Percentiles rank a stretch among this genome's conserved stretches.
These are phyloP conservation scores for Machimus rusticus DNA, from an alignment of 2,888 invertebrate species.

Conservation along the genomic window DNA sequence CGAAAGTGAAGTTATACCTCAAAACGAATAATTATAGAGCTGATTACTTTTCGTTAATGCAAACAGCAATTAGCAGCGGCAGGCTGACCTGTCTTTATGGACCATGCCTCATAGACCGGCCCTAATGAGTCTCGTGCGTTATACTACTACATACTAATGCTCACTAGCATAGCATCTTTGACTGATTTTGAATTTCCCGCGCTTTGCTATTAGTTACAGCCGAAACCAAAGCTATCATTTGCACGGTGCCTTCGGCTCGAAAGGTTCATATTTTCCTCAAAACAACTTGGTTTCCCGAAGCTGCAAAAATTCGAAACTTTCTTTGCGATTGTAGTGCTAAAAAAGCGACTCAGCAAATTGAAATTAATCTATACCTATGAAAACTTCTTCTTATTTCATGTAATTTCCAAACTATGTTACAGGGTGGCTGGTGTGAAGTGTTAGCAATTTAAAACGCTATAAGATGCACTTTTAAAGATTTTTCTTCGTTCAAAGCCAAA, in stretches of 20 bases:
- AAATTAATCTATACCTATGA: not conserved
- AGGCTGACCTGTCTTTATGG: not conserved
- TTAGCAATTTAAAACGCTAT: no score
- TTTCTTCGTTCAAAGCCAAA: no score
- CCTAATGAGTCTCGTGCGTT: not conserved
- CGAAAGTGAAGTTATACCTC: conserved; percentile 45
- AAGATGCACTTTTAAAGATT: no score
- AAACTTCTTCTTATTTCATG: no score
- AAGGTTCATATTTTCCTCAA: not conserved
- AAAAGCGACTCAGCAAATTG: not conserved
- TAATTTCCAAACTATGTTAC: no score
- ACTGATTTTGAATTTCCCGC: not conserved
- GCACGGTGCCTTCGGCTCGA: not conserved
- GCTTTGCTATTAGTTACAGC: not conserved
- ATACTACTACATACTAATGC: not conserved
- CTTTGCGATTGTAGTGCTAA: not conserved
- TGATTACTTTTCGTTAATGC: conserved; percentile 52
- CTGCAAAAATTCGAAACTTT: not conserved
- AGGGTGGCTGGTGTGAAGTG: no score
- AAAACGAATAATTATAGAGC: conserved; percentile 50
- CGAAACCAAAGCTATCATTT: not conserved
- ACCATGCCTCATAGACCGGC: not conserved
- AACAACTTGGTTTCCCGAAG: not conserved
- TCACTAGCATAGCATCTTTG: not conserved
- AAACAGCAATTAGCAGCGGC: conserved; percentile 53